These are phyloP conservation scores for Pheosia gnoma DNA, from an alignment of 2,888 invertebrate genomes.

Conservation along the genomic window DNA sequence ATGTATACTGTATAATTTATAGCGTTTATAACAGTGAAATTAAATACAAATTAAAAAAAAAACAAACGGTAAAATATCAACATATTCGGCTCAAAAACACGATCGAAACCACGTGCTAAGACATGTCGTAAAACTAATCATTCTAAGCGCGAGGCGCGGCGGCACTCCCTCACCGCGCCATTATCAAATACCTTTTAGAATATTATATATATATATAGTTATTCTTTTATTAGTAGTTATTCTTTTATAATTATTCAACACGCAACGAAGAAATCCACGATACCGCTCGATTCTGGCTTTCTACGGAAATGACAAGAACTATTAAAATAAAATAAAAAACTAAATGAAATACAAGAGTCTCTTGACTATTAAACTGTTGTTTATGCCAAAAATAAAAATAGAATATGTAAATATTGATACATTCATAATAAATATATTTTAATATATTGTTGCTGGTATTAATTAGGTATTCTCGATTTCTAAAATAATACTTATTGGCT, in stretches of 20 bases:
- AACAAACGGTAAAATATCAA: background rate
- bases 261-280: slow-evolving; percentile 39
- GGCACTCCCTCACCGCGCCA: slow-evolving; percentile 41
- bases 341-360: slow-evolving; percentile 11
- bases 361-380: background rate
- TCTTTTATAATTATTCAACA: slow-evolving; percentile 40
- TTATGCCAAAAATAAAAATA: background rate
- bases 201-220: slow-evolving; percentile 21
- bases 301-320: slow-evolving; percentile 27
- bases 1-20: too few relatives aligned
- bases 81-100: background rate
- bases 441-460: too few relatives aligned
- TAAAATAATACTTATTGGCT: too few relatives aligned
- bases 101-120: slow-evolving; percentile 18
- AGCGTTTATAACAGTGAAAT: background rate
- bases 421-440: too few relatives aligned
- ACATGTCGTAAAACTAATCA: slow-evolving; percentile 43
- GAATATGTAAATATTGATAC: too few relatives aligned
- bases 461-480: too few relatives aligned
- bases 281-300: slow-evolving; percentile 24
- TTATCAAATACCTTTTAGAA: slow-evolving; percentile 41
- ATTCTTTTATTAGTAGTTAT: too few relatives aligned
- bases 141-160: slow-evolving; percentile 46
- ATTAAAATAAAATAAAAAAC: slow-evolving; percentile 8
- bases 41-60: background rate